Percentiles rank a stretch among this genome's conserved stretches.
phyloP scores from a whole-genome alignment of 2,888 invertebrate genomes.

The Zygaena filipendulae region DNA sequence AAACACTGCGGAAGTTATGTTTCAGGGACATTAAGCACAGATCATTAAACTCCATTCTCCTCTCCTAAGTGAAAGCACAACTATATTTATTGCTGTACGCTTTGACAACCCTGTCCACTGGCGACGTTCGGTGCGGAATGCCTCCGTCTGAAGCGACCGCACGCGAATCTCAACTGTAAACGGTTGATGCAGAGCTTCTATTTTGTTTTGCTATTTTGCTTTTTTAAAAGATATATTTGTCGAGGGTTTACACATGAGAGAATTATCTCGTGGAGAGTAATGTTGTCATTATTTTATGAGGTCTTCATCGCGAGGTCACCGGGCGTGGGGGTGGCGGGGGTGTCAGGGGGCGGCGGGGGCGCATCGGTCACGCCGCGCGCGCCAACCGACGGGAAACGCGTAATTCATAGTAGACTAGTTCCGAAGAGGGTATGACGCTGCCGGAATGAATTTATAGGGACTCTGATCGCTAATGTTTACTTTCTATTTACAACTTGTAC shows the following conservation, averaged over 20 bases:
- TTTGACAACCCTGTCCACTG: conserved; percentile 45
- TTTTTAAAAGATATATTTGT: conserved; percentile 16
- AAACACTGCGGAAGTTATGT: conserved; percentile 58
- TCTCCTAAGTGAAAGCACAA: conserved; percentile 37
- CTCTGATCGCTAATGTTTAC: too few relatives aligned
- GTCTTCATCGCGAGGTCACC: conserved; percentile 52
- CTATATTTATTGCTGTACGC: conserved; percentile 54
- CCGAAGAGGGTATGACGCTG: conserved; percentile 28
- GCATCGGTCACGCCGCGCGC: conserved; percentile 28
- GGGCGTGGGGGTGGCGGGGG: too few relatives aligned
- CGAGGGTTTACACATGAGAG: conserved; percentile 34
- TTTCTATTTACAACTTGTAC: too few relatives aligned
- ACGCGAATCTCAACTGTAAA: too few relatives aligned
- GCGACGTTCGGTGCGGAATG: conserved; percentile 17
- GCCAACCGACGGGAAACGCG: conserved; percentile 27
- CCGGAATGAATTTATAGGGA: too few relatives aligned
- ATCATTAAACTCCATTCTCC: conserved; percentile 52
- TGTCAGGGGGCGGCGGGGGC: too few relatives aligned
- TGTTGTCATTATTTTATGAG: conserved; percentile 59
- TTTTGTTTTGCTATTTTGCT: conserved; percentile 7
- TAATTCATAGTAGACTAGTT: conserved; percentile 29
- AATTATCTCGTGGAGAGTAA: conserved; percentile 37
- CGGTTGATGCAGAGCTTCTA: too few relatives aligned
- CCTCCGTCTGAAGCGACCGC: conserved; percentile 16
- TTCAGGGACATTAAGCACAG: conserved; percentile 53